These are phyloP conservation scores for Drosophila micromelanica DNA, from an alignment of 1,140 invertebrate genomes.

Conservation along the genomic window DNA sequence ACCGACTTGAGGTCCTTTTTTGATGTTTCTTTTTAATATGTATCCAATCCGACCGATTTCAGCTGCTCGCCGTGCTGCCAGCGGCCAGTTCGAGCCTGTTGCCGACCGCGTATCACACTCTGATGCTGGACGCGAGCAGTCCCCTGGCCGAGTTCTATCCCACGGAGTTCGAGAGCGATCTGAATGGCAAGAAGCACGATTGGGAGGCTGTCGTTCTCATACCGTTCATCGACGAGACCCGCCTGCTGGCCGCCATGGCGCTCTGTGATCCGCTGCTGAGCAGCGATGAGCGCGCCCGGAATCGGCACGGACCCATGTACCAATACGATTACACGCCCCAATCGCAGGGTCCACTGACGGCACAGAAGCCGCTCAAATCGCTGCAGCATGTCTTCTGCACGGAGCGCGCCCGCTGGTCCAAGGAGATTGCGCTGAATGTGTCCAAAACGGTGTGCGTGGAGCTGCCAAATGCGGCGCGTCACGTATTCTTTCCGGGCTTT, in stretches of 20 bases:
- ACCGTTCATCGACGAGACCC: conserved; percentile 96
- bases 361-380: conserved; percentile 46
- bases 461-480: conserved; percentile 88
- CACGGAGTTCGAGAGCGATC: conserved; percentile 93
- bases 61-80: conserved; percentile 95
- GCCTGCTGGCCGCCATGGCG: conserved; percentile 91
- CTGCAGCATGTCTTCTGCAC: conserved; percentile 64
- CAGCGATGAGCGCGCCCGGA: conserved; percentile 90
- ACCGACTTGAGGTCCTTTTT: too few relatives aligned
- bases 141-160: conserved; percentile 97
- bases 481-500: conserved; percentile 94
- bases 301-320: conserved; percentile 93
- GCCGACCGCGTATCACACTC: conserved; percentile 91
- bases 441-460: conserved; percentile 90
- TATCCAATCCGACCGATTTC: background rate
- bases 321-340: conserved; percentile 88
- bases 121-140: conserved; percentile 93
- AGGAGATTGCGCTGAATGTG: conserved; percentile 87
- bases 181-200: conserved; percentile 97
- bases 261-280: conserved; percentile 89
- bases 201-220: conserved; percentile 99
- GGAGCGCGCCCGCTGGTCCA: conserved; percentile 85
- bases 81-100: conserved; percentile 92
- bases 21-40: too few relatives aligned
- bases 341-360: conserved; percentile 50